These are phyloP conservation scores for Australoheros scitulus DNA, from an alignment of 2,113 vertebrate genomes.

Conservation along the genomic window DNA sequence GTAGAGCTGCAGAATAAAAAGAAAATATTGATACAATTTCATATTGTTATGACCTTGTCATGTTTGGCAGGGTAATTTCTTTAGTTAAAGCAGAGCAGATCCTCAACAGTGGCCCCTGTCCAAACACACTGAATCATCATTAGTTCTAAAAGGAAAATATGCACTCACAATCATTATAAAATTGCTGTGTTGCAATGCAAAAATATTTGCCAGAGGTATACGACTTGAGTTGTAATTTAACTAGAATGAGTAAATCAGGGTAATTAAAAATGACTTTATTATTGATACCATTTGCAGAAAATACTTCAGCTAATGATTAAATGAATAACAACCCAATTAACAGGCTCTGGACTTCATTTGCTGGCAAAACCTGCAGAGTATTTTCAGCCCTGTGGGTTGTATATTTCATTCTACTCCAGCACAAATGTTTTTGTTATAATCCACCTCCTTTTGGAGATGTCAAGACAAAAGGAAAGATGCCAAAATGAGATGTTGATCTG, in stretches of 20 bases:
- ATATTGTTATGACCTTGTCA: not conserved
- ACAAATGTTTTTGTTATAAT: slow-evolving; percentile 68
- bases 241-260: not conserved
- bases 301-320: slow-evolving; percentile 15
- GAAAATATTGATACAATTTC: slow-evolving; percentile 7
- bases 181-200: slow-evolving; percentile 10
- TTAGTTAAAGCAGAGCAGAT: slow-evolving; percentile 4
- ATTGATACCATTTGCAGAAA: slow-evolving; percentile 39
- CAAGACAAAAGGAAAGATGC: slow-evolving; percentile 49
- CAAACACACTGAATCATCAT: slow-evolving; percentile 12
- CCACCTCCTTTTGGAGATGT: slow-evolving; percentile 43
- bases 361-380: slow-evolving; percentile 11
- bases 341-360: slow-evolving; percentile 38
- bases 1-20: not conserved
- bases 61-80: not conserved
- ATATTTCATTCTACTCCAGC: slow-evolving; percentile 42
- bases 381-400: slow-evolving; percentile 35
- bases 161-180: not conserved
- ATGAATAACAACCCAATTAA: slow-evolving; percentile 32
- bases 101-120: not conserved
- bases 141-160: slow-evolving; percentile 6
- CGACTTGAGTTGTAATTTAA: not conserved
- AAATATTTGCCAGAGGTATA: not conserved
- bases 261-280: slow-evolving; percentile 28
- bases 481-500: slow-evolving; percentile 64